phyloP scores from a whole-genome alignment of 1,140 invertebrate species.

The Tenebrio molitor region DNA sequence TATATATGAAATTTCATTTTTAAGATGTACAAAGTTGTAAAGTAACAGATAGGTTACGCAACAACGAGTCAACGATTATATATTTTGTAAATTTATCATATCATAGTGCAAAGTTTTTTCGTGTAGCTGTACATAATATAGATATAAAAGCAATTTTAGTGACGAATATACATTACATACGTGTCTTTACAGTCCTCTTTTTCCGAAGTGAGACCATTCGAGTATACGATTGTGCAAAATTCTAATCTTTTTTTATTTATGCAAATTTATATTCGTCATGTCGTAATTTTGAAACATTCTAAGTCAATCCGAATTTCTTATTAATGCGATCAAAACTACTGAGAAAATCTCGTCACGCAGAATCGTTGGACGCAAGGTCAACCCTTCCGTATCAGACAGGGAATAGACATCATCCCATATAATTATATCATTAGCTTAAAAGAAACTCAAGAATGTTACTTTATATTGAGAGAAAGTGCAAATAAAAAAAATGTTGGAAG shows the following conservation, averaged over 20 bases:
- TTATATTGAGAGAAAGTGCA: no score
- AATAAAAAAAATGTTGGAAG: no score
- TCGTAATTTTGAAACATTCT: slow-evolving; percentile 1
- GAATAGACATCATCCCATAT: no score
- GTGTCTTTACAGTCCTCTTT: slow-evolving; percentile 43
- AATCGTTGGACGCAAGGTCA: no score
- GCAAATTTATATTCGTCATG: slow-evolving; percentile 25
- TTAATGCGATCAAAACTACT: no score
- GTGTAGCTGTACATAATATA: slow-evolving; percentile 54
- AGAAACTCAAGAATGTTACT: no score
- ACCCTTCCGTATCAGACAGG: no score
- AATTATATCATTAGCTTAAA: no score
- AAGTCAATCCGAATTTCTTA: background rate
- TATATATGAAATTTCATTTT: slow-evolving; percentile 45
- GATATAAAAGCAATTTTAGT: slow-evolving; percentile 48
- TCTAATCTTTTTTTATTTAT: slow-evolving; percentile 8
- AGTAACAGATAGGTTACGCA: slow-evolving; percentile 57
- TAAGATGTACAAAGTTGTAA: slow-evolving; percentile 58
- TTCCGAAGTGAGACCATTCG: slow-evolving; percentile 40
- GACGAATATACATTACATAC: slow-evolving; percentile 45
- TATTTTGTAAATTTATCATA: slow-evolving; percentile 61
- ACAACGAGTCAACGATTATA: slow-evolving; percentile 57
- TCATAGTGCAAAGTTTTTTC: slow-evolving; percentile 53
- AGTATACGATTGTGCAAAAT: slow-evolving; percentile 50
- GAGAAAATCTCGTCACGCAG: no score